Percentiles rank a stretch among this genome's conserved stretches.
Conservation (phyloP, 2,888 invertebrate genomes). For the Dastarcus helophoroides region DNA sequence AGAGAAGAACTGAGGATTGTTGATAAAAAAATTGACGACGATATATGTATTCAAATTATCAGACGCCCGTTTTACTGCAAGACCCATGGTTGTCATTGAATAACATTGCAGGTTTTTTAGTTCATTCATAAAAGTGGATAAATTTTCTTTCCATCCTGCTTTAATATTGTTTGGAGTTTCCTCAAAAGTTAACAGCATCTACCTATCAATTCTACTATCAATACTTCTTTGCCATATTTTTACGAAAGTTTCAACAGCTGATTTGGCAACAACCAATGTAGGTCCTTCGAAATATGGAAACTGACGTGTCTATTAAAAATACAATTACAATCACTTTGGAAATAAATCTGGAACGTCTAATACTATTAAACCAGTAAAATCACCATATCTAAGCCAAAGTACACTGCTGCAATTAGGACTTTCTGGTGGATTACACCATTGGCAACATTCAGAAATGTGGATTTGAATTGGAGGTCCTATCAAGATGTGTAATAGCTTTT, state of each 20-base stretch:
- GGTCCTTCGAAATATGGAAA: slow-evolving; percentile 97
- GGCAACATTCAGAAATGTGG: too few relatives aligned
- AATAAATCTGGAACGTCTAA: too few relatives aligned
- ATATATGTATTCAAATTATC: slow-evolving; percentile 94
- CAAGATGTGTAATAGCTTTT: too few relatives aligned
- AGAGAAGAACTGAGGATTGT: too few relatives aligned
- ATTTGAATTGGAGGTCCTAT: too few relatives aligned
- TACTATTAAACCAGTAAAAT: too few relatives aligned
- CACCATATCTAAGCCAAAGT: too few relatives aligned
- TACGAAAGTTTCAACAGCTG: slow-evolving; percentile 97
- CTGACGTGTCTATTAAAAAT: slow-evolving; percentile 98
- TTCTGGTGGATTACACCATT: too few relatives aligned
- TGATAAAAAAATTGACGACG: too few relatives aligned
- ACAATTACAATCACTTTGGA: slow-evolving; percentile 99
- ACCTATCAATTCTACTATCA: slow-evolving; percentile 92
- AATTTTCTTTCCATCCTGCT: slow-evolving; percentile 99
- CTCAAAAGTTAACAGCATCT: slow-evolving; percentile 98
- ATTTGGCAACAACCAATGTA: slow-evolving; percentile 96
- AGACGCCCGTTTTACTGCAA: slow-evolving; percentile 91
- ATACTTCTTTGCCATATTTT: slow-evolving; percentile 94
- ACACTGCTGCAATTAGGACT: too few relatives aligned
- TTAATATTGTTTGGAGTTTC: slow-evolving; percentile 97
- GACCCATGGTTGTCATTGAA: slow-evolving; percentile 86
- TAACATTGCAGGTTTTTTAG: slow-evolving; percentile 90
- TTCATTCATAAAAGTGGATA: slow-evolving; percentile 94